Conservation (phyloP, 2,888 invertebrate species). For the Asteroscopus sphinx region DNA sequence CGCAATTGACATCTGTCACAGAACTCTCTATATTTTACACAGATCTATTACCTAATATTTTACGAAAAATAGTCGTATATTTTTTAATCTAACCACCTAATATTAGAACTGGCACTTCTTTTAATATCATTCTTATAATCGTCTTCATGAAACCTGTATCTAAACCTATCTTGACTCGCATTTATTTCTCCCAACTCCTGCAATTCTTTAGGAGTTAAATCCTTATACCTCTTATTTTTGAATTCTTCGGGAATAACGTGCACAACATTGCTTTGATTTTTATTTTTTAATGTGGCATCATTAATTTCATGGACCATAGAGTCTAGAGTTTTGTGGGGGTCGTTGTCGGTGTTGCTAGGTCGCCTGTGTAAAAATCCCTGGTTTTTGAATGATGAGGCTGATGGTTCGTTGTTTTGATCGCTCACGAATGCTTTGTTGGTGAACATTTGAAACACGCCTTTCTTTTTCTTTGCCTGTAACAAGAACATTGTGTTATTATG, state of each 20-base stretch:
- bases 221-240: constrained; percentile 77
- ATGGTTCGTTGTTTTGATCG: constrained; percentile 55
- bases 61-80: too few relatives aligned
- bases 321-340: constrained; percentile 77
- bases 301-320: constrained; percentile 77
- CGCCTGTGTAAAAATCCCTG: constrained; percentile 78
- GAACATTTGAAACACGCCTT: constrained; percentile 64
- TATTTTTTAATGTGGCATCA: constrained; percentile 53
- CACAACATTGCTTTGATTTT: constrained; percentile 43
- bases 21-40: too few relatives aligned
- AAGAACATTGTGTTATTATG: constrained; percentile 18
- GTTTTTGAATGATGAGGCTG: constrained; percentile 59
- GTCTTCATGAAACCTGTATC: constrained; percentile 74
- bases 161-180: constrained; percentile 78
- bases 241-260: constrained; percentile 67
- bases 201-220: constrained; percentile 73
- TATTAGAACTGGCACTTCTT: constrained; percentile 63
- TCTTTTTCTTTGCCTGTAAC: constrained; percentile 66
- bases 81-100: constrained; percentile 77
- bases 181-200: constrained; percentile 77
- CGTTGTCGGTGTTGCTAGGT: constrained; percentile 75
- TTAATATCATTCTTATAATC: constrained; percentile 76
- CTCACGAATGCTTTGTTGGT: constrained; percentile 72
- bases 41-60: too few relatives aligned
- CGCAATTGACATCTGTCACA: too few relatives aligned